Conservation (phyloP, 1,140 invertebrate genomes). For the Drosophila tani region DNA sequence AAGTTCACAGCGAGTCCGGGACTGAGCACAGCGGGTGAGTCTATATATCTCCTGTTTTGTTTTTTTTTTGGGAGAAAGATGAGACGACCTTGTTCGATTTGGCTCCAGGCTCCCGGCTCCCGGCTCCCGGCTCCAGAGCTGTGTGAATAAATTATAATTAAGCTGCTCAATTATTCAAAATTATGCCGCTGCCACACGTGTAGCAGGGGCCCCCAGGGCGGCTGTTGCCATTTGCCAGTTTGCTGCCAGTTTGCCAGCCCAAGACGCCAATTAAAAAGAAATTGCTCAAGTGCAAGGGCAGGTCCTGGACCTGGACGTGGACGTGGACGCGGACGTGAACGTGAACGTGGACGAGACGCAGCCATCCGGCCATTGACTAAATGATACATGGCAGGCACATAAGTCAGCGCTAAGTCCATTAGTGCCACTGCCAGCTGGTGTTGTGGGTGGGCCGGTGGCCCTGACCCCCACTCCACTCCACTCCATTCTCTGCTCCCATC, state of each 20-base stretch:
- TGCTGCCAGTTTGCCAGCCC: slow-evolving; percentile 19
- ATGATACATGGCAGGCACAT: slow-evolving; percentile 76
- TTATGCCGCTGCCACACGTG: slow-evolving; percentile 74
- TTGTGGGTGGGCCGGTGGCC: slow-evolving; percentile 2
- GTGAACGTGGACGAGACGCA: slow-evolving; percentile 4
- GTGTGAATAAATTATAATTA: slow-evolving; percentile 84
- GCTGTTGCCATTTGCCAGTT: slow-evolving; percentile 35
- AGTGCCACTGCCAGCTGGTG: slow-evolving; percentile 66
- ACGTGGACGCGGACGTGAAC: slow-evolving; percentile 4
- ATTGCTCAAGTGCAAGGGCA: slow-evolving; percentile 73
- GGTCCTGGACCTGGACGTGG: slow-evolving; percentile 40
- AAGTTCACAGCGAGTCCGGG: slow-evolving; percentile 98
- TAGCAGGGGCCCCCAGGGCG: slow-evolving; percentile 39
- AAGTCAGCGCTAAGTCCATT: slow-evolving; percentile 77
- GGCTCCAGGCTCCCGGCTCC: slow-evolving; percentile 2
- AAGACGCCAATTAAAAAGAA: slow-evolving; percentile 73
- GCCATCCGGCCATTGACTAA: slow-evolving; percentile 67
- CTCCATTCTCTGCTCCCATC: slow-evolving; percentile 20
- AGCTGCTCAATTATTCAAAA: slow-evolving; percentile 80
- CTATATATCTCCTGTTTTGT: slow-evolving; percentile 1
- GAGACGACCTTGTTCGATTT: slow-evolving; percentile 49
- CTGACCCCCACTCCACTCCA: not conserved
- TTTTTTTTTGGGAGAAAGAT: not conserved
- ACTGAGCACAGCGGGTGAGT: slow-evolving; percentile 96
- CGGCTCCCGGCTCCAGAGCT: slow-evolving; percentile 7